Conservation (phyloP, 1,140 invertebrate genomes). For the Manduca sexta region DNA sequence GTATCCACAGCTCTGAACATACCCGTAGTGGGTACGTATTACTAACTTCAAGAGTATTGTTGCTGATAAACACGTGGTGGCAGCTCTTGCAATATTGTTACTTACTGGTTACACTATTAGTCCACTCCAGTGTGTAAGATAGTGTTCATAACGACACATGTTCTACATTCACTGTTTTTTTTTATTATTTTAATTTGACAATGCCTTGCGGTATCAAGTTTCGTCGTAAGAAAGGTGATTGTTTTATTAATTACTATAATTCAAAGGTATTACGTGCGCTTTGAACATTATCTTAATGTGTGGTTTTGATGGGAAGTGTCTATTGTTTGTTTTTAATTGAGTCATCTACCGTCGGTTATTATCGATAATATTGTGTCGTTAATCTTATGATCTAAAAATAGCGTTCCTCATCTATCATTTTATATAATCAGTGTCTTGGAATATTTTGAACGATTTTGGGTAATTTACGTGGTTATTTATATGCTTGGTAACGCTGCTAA, state of each 20-base stretch:
- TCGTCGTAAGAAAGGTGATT: conserved; percentile 49
- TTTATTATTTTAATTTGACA: conserved; percentile 14
- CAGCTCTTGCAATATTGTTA: conserved; percentile 21
- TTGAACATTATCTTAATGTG: not conserved
- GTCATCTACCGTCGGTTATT: not conserved
- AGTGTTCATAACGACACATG: conserved; percentile 44
- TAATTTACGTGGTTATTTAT: too few species aligned
- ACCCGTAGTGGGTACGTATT: conserved; percentile 14
- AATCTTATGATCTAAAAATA: too few species aligned
- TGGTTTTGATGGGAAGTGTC: not conserved
- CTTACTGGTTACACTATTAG: conserved; percentile 42
- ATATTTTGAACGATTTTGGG: too few species aligned
- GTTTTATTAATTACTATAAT: too few species aligned
- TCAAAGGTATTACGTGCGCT: too few species aligned
- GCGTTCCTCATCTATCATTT: too few species aligned
- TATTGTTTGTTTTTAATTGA: not conserved
- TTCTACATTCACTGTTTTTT: conserved; percentile 4
- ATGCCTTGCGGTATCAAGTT: conserved; percentile 60
- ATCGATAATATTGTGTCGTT: too few species aligned
- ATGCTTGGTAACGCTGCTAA: too few species aligned
- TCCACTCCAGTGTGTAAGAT: conserved; percentile 56
- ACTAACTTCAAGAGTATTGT: conserved; percentile 18
- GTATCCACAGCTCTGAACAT: too few species aligned
- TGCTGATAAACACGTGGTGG: conserved; percentile 57
- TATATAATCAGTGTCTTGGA: too few species aligned